Evolutionary conservation across 2,113 vertebrate genomes (phyloP).

Genomic region (Rhizomys pruinosus): DNA sequence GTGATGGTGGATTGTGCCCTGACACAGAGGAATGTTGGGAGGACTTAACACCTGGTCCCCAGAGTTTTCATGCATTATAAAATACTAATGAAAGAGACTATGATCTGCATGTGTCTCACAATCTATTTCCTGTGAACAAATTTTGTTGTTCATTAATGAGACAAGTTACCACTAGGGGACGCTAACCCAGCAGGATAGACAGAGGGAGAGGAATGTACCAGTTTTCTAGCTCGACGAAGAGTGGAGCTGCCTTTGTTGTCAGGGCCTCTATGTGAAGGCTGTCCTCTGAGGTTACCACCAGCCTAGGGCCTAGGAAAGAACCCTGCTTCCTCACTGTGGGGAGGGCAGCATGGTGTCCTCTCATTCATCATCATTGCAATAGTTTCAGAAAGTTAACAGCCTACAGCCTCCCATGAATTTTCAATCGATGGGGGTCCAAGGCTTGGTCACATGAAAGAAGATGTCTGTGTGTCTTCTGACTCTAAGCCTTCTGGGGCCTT

Average conservation of each 20-base stretch:
- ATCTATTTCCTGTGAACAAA: neutral
- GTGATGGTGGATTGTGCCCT: no score
- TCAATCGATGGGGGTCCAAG: neutral
- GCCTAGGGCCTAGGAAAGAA: neutral
- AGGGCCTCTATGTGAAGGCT: no score
- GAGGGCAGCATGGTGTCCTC: no score
- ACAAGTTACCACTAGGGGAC: conserved; percentile 82
- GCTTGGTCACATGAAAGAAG: neutral
- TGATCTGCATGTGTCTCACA: neutral
- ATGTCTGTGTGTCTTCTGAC: neutral
- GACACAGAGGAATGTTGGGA: neutral
- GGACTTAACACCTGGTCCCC: neutral
- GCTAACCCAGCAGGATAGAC: conserved; percentile 75
- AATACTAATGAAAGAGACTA: neutral
- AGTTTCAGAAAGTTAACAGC: neutral
- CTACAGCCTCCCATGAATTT: neutral
- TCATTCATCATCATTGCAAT: neutral
- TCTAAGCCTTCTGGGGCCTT: neutral
- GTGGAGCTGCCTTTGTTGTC: neutral
- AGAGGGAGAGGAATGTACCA: neutral
- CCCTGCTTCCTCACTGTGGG: neutral
- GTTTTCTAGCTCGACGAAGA: neutral
- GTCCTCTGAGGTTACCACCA: neutral
- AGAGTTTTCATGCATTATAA: neutral
- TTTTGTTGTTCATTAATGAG: conserved; percentile 18